These are phyloP conservation scores for Sarcophaga subvicina DNA, from an alignment of 2,888 invertebrate genomes.

Conservation along the genomic window DNA sequence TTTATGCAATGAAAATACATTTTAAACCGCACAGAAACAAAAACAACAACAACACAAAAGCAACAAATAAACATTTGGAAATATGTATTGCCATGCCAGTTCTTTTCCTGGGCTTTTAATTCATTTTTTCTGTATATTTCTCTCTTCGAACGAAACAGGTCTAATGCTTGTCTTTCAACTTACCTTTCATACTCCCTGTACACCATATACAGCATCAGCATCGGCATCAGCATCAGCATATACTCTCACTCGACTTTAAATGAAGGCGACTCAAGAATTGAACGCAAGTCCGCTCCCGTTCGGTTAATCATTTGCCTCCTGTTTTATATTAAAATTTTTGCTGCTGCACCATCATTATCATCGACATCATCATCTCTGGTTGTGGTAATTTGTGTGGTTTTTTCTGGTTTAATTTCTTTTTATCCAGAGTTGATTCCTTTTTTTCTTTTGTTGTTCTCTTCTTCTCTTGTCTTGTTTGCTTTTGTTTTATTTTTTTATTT, in stretches of 20 bases:
- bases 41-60: slow-evolving; percentile 30
- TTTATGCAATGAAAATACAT: slow-evolving; percentile 49
- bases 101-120: slow-evolving; percentile 18
- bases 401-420: slow-evolving; percentile 15
- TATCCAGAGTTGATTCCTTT: slow-evolving; percentile 23
- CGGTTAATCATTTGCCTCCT: slow-evolving; percentile 66
- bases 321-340: slow-evolving; percentile 59
- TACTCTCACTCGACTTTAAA: slow-evolving; percentile 34
- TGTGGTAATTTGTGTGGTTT: slow-evolving; percentile 50
- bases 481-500: background rate
- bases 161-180: slow-evolving; percentile 43
- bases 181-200: background rate
- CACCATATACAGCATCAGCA: background rate
- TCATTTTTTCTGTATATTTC: background rate
- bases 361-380: slow-evolving; percentile 48
- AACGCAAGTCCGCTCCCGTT: slow-evolving; percentile 66
- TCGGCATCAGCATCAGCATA: background rate
- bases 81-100: slow-evolving; percentile 24
- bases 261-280: slow-evolving; percentile 54
- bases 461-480: slow-evolving; percentile 22
- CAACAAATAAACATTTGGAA: slow-evolving; percentile 56
- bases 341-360: slow-evolving; percentile 30
- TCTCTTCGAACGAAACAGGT: slow-evolving; percentile 53
- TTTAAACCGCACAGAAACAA: slow-evolving; percentile 14
- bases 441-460: slow-evolving; percentile 18